Evolutionary conservation across 2,888 invertebrate species (phyloP), one percentile per base, ranked within the genome.

Genomic region (Drosophila demipolita): DNA sequence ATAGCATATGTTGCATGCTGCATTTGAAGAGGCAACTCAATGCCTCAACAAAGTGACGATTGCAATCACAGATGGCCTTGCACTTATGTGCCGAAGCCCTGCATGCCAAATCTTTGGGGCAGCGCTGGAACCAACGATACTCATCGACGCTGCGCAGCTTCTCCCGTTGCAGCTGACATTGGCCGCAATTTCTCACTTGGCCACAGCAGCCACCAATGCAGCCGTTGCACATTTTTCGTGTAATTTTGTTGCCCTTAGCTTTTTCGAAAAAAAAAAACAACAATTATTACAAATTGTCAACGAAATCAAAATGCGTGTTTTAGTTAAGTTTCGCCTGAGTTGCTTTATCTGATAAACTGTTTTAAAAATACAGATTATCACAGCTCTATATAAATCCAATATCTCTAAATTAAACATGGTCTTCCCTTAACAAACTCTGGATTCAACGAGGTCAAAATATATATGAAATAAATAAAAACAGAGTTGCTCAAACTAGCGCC

Each of bases 41-140:
- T 0, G 90, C 86, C 67, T 86, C 75, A 20, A 90, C 20, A 9
- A 87, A 38, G 59, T 89, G 69, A 7, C 60, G 63, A 61, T 79
- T 77, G 20, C 74, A 73, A 1, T 61, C 35, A 20, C 70, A 78
- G 7, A 15, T 32, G 32, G 66, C 54, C 2, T 29, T 38, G 54
- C 87, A 73, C 0, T 42, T 11, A 2, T 42, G 8, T 12, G 48
- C 9, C 4, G 23, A 11, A 2, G 29, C 20, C 26, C 40, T 5
- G 5, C 36, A 48, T 23, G 38, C 1, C 66, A 59, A 8, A 1
- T 26, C 15, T 0, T 1, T 33, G 6, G 50, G 26, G 49, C 89
- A 87, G 17, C 71, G 66, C 3, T 42, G 26, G 23, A 75, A 62
- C 80, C 82, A 82, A 1, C 26, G 38, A 53, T 82, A 60, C 2